These are phyloP conservation scores for Mesoclemmys tuberculata DNA, from an alignment of 2,113 vertebrate species.

Conservation along the genomic window DNA sequence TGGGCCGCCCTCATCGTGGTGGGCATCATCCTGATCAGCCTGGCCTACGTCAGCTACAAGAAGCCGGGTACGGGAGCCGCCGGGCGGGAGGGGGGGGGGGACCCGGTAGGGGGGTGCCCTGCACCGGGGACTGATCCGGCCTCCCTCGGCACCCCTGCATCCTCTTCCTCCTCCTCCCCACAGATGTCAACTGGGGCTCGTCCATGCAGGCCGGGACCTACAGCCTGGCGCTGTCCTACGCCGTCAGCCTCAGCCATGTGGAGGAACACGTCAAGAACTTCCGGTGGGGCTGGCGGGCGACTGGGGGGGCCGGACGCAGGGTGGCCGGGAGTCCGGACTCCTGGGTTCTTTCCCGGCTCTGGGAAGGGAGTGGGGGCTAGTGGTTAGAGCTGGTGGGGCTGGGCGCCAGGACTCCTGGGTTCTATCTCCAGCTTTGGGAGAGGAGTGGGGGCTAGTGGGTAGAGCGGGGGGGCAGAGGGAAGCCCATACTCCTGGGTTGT, in stretches of 20 bases:
- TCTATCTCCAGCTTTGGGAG: no score
- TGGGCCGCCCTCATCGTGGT: conserved; percentile 78
- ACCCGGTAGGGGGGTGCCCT: not conserved
- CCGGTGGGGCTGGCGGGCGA: conserved; percentile 51
- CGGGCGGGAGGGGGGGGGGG: no score
- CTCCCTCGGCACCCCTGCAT: not conserved
- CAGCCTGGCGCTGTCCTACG: conserved; percentile 80
- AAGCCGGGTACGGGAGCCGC: conserved; percentile 73
- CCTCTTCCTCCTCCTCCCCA: not conserved
- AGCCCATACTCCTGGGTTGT: no score
- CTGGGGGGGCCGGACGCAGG: not conserved
- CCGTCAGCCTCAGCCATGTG: conserved; percentile 71
- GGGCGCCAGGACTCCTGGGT: no score
- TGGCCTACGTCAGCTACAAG: conserved; percentile 78
- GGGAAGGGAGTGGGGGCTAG: not conserved
- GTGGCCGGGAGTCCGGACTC: not conserved
- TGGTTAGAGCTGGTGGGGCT: not conserved
- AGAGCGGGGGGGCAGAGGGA: no score
- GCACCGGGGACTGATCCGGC: not conserved
- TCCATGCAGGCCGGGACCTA: conserved; percentile 79
- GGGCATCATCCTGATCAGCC: conserved; percentile 75
- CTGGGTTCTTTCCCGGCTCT: not conserved
- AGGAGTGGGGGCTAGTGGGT: no score
- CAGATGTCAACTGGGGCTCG: conserved; percentile 83
- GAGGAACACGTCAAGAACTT: conserved; percentile 86